Percentiles rank a stretch among this genome's conserved stretches.
phyloP scores from a whole-genome alignment of 2,797 vertebrate genomes.

The Peromyscus attwateri region DNA sequence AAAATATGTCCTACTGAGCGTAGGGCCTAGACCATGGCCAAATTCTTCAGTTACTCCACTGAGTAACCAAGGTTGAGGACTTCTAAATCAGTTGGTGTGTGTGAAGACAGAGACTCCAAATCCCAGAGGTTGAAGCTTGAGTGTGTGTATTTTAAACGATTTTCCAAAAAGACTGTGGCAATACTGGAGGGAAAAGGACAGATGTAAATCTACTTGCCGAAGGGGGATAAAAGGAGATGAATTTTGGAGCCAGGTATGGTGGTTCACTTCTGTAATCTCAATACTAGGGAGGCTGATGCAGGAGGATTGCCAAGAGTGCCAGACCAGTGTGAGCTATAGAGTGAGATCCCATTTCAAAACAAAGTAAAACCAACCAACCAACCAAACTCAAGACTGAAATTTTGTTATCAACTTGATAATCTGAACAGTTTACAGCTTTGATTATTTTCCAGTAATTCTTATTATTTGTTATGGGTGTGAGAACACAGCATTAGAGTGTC shows the following conservation, averaged over 20 bases:
- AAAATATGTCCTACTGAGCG: neutral
- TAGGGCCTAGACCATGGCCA: neutral
- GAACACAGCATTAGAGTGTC: neutral
- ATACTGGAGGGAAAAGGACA: neutral
- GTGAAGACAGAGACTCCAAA: neutral
- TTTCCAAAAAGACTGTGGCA: neutral
- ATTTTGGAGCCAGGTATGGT: neutral
- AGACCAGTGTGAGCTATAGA: neutral
- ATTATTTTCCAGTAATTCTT: neutral
- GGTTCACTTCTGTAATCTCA: neutral
- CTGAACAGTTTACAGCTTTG: neutral
- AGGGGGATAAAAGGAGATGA: neutral
- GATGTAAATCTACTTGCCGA: slow-evolving; percentile 9
- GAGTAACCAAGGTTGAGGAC: neutral
- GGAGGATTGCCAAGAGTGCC: neutral
- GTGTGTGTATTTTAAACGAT: neutral
- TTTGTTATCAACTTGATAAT: neutral
- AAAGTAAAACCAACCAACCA: neutral
- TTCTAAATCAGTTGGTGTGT: neutral
- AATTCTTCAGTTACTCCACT: neutral
- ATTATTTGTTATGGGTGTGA: neutral
- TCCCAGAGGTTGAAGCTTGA: neutral
- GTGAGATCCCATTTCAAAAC: neutral
- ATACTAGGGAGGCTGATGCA: neutral
- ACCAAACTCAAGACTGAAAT: neutral